Evolutionary conservation across 1,140 invertebrate species (phyloP).

Genomic region (Phymastichus coffea): DNA sequence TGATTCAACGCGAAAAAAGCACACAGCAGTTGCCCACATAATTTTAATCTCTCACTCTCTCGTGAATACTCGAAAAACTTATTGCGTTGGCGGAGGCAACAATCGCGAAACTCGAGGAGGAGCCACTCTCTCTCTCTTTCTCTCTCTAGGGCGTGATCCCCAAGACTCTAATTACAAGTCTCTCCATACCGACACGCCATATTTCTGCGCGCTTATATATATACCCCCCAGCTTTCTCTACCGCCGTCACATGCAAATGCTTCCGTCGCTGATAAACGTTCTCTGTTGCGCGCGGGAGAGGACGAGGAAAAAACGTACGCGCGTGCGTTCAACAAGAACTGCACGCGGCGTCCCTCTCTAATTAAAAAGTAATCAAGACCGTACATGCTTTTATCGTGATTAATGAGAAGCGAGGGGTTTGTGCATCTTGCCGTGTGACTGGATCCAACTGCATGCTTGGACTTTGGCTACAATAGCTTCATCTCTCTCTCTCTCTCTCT

Average conservation of each 20-base stretch:
- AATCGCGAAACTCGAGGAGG: no score
- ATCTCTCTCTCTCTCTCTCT: not conserved
- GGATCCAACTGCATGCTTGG: no score
- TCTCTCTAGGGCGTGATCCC: slow-evolving; percentile 32
- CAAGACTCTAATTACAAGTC: slow-evolving; percentile 54
- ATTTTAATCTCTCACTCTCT: no score
- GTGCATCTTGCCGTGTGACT: no score
- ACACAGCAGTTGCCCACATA: no score
- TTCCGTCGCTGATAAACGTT: slow-evolving; percentile 51
- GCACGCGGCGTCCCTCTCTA: slow-evolving; percentile 5
- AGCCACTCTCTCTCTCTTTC: no score
- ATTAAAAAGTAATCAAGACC: slow-evolving; percentile 29
- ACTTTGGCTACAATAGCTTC: not conserved
- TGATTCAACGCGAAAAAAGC: no score
- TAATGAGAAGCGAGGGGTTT: slow-evolving; percentile 6
- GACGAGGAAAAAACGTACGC: not conserved
- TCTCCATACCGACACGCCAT: slow-evolving; percentile 28
- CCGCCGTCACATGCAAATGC: slow-evolving; percentile 54
- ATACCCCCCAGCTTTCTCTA: slow-evolving; percentile 36
- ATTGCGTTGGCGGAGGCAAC: no score
- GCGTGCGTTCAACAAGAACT: no score
- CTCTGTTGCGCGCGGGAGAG: slow-evolving; percentile 16
- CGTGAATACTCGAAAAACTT: no score
- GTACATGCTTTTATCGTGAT: slow-evolving; percentile 28
- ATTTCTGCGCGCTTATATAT: slow-evolving; percentile 36